Conservation (phyloP, 2,113 vertebrate species). For the Dolichotis patagonum region DNA sequence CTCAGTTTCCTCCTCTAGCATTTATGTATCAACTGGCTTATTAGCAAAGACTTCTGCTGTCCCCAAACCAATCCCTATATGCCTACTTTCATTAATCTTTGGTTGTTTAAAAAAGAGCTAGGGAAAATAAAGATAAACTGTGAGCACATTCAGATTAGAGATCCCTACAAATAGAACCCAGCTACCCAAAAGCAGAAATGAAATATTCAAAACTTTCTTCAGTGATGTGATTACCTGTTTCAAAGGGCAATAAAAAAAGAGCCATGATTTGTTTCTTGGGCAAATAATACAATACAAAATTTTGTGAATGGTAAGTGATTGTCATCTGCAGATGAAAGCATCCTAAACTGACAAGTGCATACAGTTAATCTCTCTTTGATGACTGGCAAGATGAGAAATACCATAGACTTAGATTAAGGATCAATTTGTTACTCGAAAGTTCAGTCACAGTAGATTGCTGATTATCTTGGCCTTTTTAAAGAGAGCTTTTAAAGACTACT, state of each 20-base stretch:
- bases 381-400: not conserved
- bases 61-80: not conserved
- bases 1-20: not conserved
- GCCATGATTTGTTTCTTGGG: not conserved
- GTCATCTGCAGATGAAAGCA: not conserved
- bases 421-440: not conserved
- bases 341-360: not conserved
- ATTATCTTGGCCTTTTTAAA: slow-evolving; percentile 17
- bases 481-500: not conserved
- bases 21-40: not conserved
- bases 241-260: not conserved
- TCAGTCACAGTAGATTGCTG: not conserved
- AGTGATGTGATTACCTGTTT: slow-evolving; percentile 22
- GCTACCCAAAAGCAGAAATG: slow-evolving; percentile 27
- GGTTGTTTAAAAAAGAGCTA: not conserved
- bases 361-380: not conserved
- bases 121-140: not conserved
- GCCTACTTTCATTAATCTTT: not conserved
- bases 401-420: not conserved
- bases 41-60: slow-evolving; percentile 46
- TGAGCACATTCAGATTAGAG: slow-evolving; percentile 1
- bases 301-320: slow-evolving; percentile 26
- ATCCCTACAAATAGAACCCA: slow-evolving; percentile 25
- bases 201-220: slow-evolving; percentile 39
- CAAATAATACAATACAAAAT: not conserved